Base-by-base conservation (phyloP, 2,797 vertebrate genomes). In the Nannoperca obscura region DNA sequence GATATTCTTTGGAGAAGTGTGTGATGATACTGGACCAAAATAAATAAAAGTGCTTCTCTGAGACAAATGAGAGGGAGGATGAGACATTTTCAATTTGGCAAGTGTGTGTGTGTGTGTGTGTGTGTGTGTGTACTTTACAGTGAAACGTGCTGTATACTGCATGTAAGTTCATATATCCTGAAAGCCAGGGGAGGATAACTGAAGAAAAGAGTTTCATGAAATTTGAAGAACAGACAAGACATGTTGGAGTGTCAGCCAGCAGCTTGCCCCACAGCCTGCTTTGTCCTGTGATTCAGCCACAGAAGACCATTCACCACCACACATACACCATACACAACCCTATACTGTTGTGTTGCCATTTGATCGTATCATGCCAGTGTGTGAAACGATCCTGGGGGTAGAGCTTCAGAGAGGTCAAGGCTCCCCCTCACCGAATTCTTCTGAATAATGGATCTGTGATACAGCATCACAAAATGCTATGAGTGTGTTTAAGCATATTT, bases 401-500 rank as follows among this genome's bases (percentile, higher is more conserved):
- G 40, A 52, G 30, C 60, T 73, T 67, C 47, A 40, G 24, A 66
- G 62, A 68, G 58, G 85, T 80, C 62, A 52, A 46, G 58, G 44
- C 73, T 49, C 17, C 14, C 52, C 32, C 63, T 47, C 20, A 34
- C 19, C 61, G 64, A 5, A 20, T 47, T 81, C 47, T 60, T 57
- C 27, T 84, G 54, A 79, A 80, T 79, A 83, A 81, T 71, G 70
- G 50, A 68, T 78, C 24, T 44, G 49, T 73, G 38, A 65, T 67
- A 20, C 27, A 63, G n/a, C 62, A 50, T 70, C 68, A 47, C 34
- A 57, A 38, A 70, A 55, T 65, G 20, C 38, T 66, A 32, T 69
- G 61, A 61, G 3, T 58, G 46, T 58, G 15, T 46, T 13, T 60
- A 27, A 49, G 20, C 36, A 2, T 15, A 7, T 57, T 59, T 63